Base-by-base conservation (phyloP, 2,113 vertebrate species). In the Thymallus thymallus region DNA sequence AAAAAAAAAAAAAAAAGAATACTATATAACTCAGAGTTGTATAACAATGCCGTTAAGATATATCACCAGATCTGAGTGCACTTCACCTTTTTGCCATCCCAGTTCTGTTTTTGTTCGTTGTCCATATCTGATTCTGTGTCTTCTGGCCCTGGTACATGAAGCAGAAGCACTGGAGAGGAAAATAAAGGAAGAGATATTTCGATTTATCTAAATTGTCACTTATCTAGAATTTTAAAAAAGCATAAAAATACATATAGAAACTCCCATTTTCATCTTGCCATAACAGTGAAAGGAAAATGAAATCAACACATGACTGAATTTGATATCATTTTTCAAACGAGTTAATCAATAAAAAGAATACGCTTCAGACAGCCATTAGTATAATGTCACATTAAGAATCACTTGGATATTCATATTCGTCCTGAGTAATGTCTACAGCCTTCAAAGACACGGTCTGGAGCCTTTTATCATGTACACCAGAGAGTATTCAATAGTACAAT, bases 91-190 rank as follows among this genome's bases (percentile, higher is more conserved):
- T 97, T 96, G 80, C 92, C 87, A 68, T 98, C 96, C 97, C 97
- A 98, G 20, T 86, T 92, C 82, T 95, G 93, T 77, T 95, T 94
- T 1, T 88, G 91, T 75, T 92, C 91, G 22, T 86, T 95, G 80
- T 96, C 94, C 5, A 85, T 81, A 32, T 96, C 95, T 0, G 94
- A 91, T 32, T 94, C 78, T 69, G 89, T 69, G 58, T 95, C 94
- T 55, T 97, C 96, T 91, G 96, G 95, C 20, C 95, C 96, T 0
- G 97, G 97, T 48, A 98, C 95, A 0, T 94, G 92, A 73, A 99
- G 90, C 20, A 98, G 89, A 4, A 98, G 90, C 83, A 98, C 97
- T 98, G 56, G 56, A 60, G 56, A 60, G n/a, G 5, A 60, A 9
- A 16, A 60, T n/a, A 22, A 60, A 22, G n/a, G 6, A 22, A 9